These are phyloP conservation scores for Melikaiella ostensackeni DNA, from an alignment of 2,888 invertebrate species.

Conservation along the genomic window DNA sequence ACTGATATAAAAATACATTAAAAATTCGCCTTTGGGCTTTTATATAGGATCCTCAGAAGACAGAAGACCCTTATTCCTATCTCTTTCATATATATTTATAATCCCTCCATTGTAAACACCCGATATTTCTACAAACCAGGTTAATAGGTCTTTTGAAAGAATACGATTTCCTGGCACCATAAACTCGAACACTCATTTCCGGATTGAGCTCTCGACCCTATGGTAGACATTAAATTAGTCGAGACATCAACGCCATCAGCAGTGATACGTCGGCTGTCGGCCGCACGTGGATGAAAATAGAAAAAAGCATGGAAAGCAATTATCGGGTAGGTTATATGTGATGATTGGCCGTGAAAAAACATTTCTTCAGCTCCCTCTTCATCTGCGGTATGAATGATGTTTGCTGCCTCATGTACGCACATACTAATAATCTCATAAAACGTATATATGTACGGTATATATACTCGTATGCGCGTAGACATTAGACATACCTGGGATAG, in stretches of 20 bases:
- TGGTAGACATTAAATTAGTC: constrained; percentile 1
- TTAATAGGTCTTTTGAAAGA: neutral
- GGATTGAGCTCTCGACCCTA: neutral
- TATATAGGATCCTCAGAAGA: neutral
- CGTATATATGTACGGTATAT: neutral
- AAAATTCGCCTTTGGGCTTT: too few species aligned
- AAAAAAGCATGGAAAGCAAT: constrained; percentile 17
- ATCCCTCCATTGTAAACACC: neutral
- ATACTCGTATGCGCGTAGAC: neutral
- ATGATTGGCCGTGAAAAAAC: neutral
- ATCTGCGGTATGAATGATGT: neutral
- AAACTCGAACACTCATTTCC: neutral
- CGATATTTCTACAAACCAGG: neutral
- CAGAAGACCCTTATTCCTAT: neutral
- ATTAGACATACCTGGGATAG: constrained; percentile 16
- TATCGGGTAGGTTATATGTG: neutral
- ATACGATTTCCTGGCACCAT: neutral
- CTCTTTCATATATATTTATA: neutral
- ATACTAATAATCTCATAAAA: neutral
- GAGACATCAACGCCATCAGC: constrained; percentile 5
- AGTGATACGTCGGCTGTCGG: constrained; percentile 5
- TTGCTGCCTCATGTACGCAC: neutral
- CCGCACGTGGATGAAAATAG: constrained; percentile 12
- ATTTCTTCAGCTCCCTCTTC: neutral
- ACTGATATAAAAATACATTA: too few species aligned